Percentiles rank a stretch among this genome's conserved stretches.
Conservation (phyloP, 2,113 vertebrate species). For the Channa maculata region DNA sequence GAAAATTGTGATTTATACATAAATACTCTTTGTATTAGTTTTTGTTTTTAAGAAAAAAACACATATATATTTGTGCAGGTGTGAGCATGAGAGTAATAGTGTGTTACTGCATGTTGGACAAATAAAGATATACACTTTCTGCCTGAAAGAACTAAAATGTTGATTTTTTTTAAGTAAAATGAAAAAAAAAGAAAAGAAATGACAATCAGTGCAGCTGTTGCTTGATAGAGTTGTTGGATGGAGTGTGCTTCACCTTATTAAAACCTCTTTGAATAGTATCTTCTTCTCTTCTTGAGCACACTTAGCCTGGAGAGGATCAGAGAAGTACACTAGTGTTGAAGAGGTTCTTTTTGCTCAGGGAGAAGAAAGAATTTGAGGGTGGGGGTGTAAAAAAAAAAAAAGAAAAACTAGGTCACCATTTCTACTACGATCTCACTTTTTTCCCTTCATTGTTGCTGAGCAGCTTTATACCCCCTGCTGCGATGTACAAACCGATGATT, state of each 20-base stretch:
- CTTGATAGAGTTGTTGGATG: constrained; percentile 33
- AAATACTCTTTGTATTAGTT: no score
- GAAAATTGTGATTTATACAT: no score
- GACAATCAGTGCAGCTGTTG: not conserved
- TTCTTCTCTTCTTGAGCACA: constrained; percentile 29
- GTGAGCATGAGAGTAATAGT: no score
- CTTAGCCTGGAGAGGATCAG: constrained; percentile 36
- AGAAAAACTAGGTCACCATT: constrained; percentile 76
- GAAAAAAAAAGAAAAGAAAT: no score
- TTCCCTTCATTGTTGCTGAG: constrained; percentile 74
- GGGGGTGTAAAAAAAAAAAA: constrained; percentile 37
- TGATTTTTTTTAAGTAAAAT: not conserved
- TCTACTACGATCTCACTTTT: constrained; percentile 71
- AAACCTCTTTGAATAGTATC: constrained; percentile 25
- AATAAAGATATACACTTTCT: no score
- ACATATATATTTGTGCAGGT: no score
- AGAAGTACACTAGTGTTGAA: constrained; percentile 37
- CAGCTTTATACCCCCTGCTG: constrained; percentile 75
- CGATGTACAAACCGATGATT: constrained; percentile 36
- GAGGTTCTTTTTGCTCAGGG: constrained; percentile 45
- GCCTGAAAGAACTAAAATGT: not conserved
- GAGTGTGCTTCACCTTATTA: constrained; percentile 43
- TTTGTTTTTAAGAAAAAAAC: no score
- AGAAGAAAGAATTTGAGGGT: constrained; percentile 40
- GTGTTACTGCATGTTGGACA: no score